These are phyloP conservation scores for Ictidomys tridecemlineatus DNA, from an alignment of 2,113 vertebrate genomes.

Conservation along the genomic window DNA sequence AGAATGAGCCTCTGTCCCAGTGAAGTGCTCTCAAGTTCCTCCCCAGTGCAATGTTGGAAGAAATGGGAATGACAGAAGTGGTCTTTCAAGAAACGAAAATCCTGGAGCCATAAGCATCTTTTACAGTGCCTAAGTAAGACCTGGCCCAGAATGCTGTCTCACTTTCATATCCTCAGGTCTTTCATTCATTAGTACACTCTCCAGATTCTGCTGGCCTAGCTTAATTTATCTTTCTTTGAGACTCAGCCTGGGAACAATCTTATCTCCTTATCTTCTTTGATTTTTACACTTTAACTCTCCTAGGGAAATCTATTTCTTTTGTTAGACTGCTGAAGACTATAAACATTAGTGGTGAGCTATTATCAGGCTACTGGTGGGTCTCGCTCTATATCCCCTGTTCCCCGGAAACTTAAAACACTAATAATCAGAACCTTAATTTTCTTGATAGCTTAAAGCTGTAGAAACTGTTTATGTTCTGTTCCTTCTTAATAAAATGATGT, in stretches of 20 bases:
- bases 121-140: neutral
- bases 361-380: neutral
- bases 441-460: neutral
- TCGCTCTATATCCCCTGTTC: neutral
- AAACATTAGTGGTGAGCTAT: neutral
- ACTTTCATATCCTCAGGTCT: too few relatives aligned
- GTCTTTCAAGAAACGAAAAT: neutral
- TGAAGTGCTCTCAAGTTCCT: neutral
- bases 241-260: neutral
- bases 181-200: neutral
- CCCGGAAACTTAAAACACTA: neutral
- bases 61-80: neutral
- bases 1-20: neutral
- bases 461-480: slow-evolving; percentile 10
- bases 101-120: neutral
- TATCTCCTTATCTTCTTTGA: slow-evolving; percentile 20
- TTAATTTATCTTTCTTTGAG: neutral
- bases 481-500: neutral
- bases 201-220: neutral
- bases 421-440: slow-evolving; percentile 26
- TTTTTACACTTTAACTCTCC: slow-evolving; percentile 22
- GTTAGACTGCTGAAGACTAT: neutral
- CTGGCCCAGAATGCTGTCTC: neutral
- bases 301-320: neutral
- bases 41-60: neutral